phyloP scores from a whole-genome alignment of 2,888 invertebrate genomes.

The Hemistola chrysoprasaria region DNA sequence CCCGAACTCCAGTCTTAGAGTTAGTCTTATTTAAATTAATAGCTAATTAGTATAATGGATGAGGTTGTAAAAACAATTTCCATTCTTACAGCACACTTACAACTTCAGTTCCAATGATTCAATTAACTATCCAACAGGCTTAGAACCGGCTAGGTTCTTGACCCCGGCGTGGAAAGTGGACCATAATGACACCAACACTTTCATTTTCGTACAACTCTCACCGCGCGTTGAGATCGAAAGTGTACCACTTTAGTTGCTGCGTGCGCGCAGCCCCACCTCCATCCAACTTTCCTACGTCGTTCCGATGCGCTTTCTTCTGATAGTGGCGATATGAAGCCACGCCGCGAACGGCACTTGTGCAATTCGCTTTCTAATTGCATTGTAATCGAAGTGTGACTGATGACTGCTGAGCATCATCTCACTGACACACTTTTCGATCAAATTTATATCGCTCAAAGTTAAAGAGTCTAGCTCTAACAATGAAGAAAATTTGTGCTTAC shows the following conservation, averaged over 20 bases:
- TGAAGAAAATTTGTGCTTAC: too few species aligned
- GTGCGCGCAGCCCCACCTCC: conserved; percentile 63
- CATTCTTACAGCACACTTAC: conserved; percentile 21
- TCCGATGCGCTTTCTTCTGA: conserved; percentile 73
- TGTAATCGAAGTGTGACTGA: conserved; percentile 70
- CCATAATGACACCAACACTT: conserved; percentile 81
- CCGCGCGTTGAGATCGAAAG: conserved; percentile 78
- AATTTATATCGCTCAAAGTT: conserved; percentile 31
- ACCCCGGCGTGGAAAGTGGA: conserved; percentile 77
- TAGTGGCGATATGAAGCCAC: conserved; percentile 19
- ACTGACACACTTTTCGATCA: conserved; percentile 59
- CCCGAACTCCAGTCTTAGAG: too few species aligned
- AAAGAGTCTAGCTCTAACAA: too few species aligned
- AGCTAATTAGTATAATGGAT: too few species aligned
- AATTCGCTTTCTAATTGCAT: conserved; percentile 81
- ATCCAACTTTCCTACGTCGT: conserved; percentile 68
- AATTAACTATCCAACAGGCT: conserved; percentile 57
- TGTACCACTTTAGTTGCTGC: conserved; percentile 77
- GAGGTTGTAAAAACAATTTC: conserved; percentile 2
- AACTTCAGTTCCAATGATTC: conserved; percentile 42
- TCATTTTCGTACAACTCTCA: conserved; percentile 84
- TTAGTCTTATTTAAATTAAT: too few species aligned
- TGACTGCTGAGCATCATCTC: conserved; percentile 62
- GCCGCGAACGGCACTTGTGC: conserved; percentile 60
- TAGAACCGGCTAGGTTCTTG: conserved; percentile 68